Evolutionary conservation across 2,113 vertebrate genomes (phyloP), one percentile per base, ranked within the genome.

Genomic region (Salvelinus sp.): DNA sequence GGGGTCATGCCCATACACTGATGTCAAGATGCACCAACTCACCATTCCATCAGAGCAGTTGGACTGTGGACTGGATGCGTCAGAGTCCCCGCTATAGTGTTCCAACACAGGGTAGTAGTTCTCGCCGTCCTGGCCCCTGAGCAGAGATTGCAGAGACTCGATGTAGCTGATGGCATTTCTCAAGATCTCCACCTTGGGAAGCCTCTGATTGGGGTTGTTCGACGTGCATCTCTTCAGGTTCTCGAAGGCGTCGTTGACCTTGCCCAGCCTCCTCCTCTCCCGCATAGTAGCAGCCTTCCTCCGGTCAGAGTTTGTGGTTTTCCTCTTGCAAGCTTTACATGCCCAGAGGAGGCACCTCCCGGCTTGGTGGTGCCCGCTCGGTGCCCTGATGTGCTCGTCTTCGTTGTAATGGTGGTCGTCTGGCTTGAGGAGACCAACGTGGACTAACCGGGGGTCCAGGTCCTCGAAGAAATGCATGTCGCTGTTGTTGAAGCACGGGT

Each of bases 381-480:
- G 97, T 0, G 97, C 97, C 30, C 97, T 94, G 69, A 99, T 93
- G 38, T 99, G 97, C 86, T 99, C 96, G 79, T 99, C 97, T 87
- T 98, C 96, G 0, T 94, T 93, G 90, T 95, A 95, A 79, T 89
- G 91, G 77, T 96, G 95, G 72, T 96, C 96, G 0, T 95, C 94
- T 68, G 96, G 94, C 88, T 98, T 95, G 76, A 98, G 91, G 0
- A 96, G 94, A 27, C 96, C 92, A 70, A 95, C 95, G 28, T 97
- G 96, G 81, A 97, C 96, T 68, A 99, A 93, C 82, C 97, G 93
- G 4, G 97, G 97, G 89, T 99, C 97, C 90, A 99, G 91, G 89
- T 99, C 97, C 85, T 99, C 97, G 16, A 99, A 98, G 90, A 99
- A 99, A 89, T 95, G 96, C 95, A 99, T 96, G 93, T 99, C 97